Conservation (phyloP, 2,797 vertebrate species). For the Myotis findleyi region DNA sequence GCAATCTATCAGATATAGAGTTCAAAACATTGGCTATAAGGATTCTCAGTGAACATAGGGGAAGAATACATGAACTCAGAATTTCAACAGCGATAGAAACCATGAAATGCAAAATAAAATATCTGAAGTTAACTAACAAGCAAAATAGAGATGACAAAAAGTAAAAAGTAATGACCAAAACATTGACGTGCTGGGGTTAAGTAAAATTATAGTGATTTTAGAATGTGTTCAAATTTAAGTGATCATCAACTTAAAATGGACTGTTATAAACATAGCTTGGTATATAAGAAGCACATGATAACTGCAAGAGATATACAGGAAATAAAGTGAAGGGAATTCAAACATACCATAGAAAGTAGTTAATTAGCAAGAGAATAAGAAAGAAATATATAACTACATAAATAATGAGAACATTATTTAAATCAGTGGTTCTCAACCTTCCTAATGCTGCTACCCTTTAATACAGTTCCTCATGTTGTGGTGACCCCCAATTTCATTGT, state of each 20-base stretch:
- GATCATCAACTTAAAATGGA: neutral
- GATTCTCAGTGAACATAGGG: neutral
- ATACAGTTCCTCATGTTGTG: too few relatives aligned
- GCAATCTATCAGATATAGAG: neutral
- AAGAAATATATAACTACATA: neutral
- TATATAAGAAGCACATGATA: neutral
- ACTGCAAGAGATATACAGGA: neutral
- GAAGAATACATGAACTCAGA: neutral
- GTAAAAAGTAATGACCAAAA: neutral
- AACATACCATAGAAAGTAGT: neutral
- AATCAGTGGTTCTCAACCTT: neutral
- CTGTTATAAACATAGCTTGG: neutral
- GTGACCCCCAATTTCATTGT: too few relatives aligned
- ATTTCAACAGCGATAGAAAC: neutral
- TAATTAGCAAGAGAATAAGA: neutral
- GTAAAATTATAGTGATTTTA: neutral
- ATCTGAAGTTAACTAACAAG: neutral
- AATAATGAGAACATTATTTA: neutral
- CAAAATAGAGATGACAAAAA: neutral
- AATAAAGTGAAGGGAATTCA: neutral
- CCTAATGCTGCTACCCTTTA: too few relatives aligned
- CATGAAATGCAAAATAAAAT: neutral
- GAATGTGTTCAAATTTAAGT: neutral
- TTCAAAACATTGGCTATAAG: neutral
- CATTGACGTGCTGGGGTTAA: neutral